Evolutionary conservation across 2,888 invertebrate species (phyloP), one percentile per base, ranked within the genome.

Genomic region (Andrena hattorfiana): DNA sequence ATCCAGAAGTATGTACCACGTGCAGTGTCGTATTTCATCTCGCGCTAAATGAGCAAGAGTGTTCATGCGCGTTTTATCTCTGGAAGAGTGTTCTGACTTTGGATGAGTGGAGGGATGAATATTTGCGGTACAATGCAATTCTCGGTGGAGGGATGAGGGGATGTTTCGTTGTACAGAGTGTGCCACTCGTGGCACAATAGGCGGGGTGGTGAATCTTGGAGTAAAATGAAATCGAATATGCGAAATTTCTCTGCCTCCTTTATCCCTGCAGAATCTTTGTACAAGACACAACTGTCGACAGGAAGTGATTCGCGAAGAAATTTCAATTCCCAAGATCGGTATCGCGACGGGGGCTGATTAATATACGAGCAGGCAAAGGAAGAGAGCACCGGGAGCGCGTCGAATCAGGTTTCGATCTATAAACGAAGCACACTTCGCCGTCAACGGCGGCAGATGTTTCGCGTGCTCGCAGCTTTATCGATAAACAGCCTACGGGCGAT

Each of bases 401-500:
- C 20, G 1, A 79, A 70, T 60, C 70, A 49, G 32, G 48, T 63
- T 59, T 32, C 49, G 67, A 72, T 68, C 51, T 26, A 64, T 26
- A 23, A 69, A 35, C 70, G 49, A 70, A 23, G 35, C 10, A 51
- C 26, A 62, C 32, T 68, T n/a, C 26, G 23, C 13, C 64, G 48
- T 5, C 32, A 23, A n/a, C 32, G 59, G 30, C 23, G 68, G 13
- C 83, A 85, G 83, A 83, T 85, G 83, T 76, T 79, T 23, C 68
- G 6, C 20, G 62, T n/a, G 56, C 59, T 75, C 63, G 62, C 60
- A 42, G 66, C 62, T 63, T 42, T 30, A 26, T 76, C 83, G 85
- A 80, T 77, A 75, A 85, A 77, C 74, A 49, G 26, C 32, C 42
- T 49, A 49, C 6, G 62, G 73, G 7, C 28, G 20, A 28, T 30